Evolutionary conservation across 92 coral and sea anemone genomes (phyloP).

Genomic region (Montipora capitata): DNA sequence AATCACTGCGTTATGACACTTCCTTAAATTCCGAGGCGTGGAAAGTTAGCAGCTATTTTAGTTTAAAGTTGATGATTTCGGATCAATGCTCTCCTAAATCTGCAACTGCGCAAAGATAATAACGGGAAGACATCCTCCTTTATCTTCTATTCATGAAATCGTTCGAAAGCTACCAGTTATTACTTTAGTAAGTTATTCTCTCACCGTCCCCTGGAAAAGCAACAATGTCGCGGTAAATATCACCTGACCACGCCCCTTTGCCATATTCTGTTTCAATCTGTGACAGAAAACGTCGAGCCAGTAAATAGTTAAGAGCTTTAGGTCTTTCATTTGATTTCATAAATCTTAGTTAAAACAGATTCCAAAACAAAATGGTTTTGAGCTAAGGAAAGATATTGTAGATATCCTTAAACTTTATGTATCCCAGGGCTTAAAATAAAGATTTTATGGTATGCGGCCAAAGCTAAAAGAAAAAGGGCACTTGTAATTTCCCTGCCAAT

Average conservation of each 20-base stretch:
- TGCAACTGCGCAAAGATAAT: too few relatives aligned
- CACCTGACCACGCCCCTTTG: constrained; percentile 98
- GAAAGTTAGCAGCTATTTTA: too few relatives aligned
- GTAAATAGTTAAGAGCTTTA: neutral
- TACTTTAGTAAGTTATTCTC: neutral
- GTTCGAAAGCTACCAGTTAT: neutral
- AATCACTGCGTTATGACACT: too few relatives aligned
- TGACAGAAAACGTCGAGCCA: neutral
- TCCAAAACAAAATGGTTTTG: neutral
- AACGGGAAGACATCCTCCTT: neutral
- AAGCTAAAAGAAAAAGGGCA: too few relatives aligned
- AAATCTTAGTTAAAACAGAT: neutral
- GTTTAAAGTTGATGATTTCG: too few relatives aligned
- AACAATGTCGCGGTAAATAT: constrained; percentile 85
- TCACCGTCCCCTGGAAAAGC: constrained; percentile 94
- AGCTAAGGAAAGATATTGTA: neutral
- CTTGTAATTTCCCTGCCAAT: too few relatives aligned
- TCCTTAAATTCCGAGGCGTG: too few relatives aligned
- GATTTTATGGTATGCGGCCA: too few relatives aligned
- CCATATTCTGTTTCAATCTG: constrained; percentile 96
- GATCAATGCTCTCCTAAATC: neutral
- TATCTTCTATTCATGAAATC: too few relatives aligned
- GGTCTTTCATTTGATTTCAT: neutral
- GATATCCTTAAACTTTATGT: neutral
- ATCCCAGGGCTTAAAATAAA: neutral